A percentile compares a stretch with the other conserved stretches of the same genome.
These are phyloP conservation scores for Patiria pectinifera DNA, from an alignment of 53 echinoderm and acorn worm genomes.

Conservation along the genomic window DNA sequence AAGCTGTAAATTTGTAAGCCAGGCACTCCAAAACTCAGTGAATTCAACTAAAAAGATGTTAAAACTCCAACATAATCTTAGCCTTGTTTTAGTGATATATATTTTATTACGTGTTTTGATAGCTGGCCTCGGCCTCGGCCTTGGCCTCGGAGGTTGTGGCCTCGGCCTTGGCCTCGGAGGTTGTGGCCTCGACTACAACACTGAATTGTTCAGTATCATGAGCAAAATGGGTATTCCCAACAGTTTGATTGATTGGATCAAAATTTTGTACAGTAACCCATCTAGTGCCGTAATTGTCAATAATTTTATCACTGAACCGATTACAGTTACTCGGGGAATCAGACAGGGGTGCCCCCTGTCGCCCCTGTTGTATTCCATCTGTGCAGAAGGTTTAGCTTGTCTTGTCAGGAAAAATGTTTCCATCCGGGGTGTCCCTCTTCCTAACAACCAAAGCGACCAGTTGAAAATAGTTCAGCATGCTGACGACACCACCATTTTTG, in stretches of 20 bases:
- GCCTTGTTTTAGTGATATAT: no score
- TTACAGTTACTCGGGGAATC: constrained; percentile 14
- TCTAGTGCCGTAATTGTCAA: neutral
- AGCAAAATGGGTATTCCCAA: neutral
- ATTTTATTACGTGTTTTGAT: no score
- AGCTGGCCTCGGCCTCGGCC: no score
- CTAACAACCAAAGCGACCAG: neutral
- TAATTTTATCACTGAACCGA: constrained; percentile 16
- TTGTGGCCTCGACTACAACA: no score
- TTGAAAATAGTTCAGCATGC: constrained; percentile 3
- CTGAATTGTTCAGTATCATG: constrained; percentile 18
- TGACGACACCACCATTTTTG: constrained; percentile 5
- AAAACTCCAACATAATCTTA: no score
- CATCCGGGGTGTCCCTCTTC: neutral
- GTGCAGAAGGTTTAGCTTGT: constrained; percentile 11
- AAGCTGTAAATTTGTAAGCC: no score
- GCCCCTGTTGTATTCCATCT: constrained; percentile 13
- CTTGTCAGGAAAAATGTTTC: neutral
- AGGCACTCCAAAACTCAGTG: no score
- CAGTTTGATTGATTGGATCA: neutral
- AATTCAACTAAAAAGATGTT: no score
- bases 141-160: no score
- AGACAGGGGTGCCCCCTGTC: constrained; percentile 37
- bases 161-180: no score
- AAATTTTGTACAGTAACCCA: constrained; percentile 17